Evolutionary conservation across 2,113 vertebrate genomes (phyloP).

Genomic region (Manacus vitellinus): DNA sequence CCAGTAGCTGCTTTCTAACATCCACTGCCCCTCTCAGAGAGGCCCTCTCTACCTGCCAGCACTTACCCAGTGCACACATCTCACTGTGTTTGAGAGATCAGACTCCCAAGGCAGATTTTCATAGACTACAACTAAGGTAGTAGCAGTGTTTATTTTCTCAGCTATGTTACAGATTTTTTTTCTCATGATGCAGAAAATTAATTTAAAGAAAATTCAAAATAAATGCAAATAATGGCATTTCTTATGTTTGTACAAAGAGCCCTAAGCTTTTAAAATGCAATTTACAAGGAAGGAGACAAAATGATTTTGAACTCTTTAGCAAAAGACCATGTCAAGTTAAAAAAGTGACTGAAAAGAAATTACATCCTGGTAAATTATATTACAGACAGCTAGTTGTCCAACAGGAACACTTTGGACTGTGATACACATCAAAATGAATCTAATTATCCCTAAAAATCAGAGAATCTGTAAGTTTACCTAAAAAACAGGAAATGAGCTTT

Average conservation of each 20-base stretch:
- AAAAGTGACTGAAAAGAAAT: slow-evolving; percentile 59
- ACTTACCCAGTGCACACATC: not conserved
- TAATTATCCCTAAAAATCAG: slow-evolving; percentile 65
- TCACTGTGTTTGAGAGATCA: not conserved
- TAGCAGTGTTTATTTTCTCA: not conserved
- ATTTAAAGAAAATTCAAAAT: not conserved
- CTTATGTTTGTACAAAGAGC: not conserved
- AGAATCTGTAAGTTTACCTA: slow-evolving; percentile 57
- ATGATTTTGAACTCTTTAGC: not conserved
- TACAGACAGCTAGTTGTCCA: slow-evolving; percentile 64
- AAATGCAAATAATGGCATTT: not conserved
- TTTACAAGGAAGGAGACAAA: not conserved
- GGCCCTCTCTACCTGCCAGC: not conserved
- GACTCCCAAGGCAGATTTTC: not conserved
- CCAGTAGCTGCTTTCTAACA: not conserved
- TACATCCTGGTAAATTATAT: slow-evolving; percentile 65
- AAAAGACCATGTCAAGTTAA: slow-evolving; percentile 20
- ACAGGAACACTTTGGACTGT: slow-evolving; percentile 63
- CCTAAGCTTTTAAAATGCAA: not conserved
- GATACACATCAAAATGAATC: slow-evolving; percentile 69
- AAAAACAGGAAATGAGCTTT: slow-evolving; percentile 60
- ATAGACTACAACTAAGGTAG: not conserved
- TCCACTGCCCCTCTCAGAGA: not conserved
- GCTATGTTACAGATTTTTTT: not conserved
- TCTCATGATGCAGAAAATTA: not conserved